Conservation (phyloP, 2,888 invertebrate species). For the Netelia virgata region DNA sequence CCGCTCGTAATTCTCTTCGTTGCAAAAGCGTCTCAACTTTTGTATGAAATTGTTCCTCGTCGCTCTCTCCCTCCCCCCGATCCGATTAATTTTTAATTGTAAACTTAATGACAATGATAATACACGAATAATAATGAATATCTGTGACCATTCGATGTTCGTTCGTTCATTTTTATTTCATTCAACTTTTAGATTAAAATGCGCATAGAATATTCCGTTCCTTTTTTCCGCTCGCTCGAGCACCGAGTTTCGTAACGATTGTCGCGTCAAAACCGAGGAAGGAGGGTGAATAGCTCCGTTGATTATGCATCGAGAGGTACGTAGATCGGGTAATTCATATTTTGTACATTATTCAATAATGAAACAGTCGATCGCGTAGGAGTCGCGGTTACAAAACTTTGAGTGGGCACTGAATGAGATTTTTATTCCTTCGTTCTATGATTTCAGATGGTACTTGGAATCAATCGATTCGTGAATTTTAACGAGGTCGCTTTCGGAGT, state of each 20-base stretch:
- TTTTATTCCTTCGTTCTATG: background rate
- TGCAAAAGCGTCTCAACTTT: slow-evolving; percentile 44
- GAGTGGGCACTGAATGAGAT: background rate
- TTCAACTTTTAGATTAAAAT: slow-evolving; percentile 3
- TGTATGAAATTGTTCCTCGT: slow-evolving; percentile 51
- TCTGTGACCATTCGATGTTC: background rate
- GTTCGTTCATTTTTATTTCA: background rate
- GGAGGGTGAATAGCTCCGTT: slow-evolving; percentile 44
- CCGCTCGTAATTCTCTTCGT: slow-evolving; percentile 27
- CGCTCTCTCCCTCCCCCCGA: background rate
- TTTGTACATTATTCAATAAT: slow-evolving; percentile 26
- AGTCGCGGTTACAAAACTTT: slow-evolving; percentile 6
- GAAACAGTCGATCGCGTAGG: background rate
- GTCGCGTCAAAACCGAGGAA: background rate
- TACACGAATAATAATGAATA: slow-evolving; percentile 18
- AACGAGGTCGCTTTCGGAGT: slow-evolving; percentile 12
- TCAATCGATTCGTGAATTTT: background rate
- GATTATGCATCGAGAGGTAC: slow-evolving; percentile 21
- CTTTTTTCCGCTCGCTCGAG: slow-evolving; percentile 13
- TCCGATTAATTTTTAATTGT: slow-evolving; percentile 39
- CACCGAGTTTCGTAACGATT: slow-evolving; percentile 38
- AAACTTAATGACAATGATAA: slow-evolving; percentile 35
- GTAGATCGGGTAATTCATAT: slow-evolving; percentile 27
- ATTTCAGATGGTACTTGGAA: background rate
- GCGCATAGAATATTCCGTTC: background rate